A percentile compares a stretch with the other conserved stretches of the same genome.
These are phyloP conservation scores for Linyphia triangularis DNA, from an alignment of 2,888 invertebrate genomes.

Conservation along the genomic window DNA sequence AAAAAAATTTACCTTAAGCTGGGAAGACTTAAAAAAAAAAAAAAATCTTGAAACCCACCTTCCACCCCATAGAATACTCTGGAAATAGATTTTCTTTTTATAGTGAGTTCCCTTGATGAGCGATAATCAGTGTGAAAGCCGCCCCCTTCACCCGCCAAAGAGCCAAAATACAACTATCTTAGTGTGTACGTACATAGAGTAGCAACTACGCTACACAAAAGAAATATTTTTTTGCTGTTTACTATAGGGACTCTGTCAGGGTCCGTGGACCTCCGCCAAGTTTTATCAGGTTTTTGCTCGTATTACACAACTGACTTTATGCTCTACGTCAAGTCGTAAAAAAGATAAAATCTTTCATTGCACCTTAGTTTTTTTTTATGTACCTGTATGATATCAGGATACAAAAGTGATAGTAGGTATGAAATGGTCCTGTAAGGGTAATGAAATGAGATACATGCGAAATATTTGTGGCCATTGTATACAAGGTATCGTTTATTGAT, in stretches of 20 bases:
- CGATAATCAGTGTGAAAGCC: conserved; percentile 25
- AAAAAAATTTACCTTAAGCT: neutral
- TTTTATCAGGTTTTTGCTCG: conserved; percentile 15
- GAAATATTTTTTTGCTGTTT: conserved; percentile 17
- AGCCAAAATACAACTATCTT: neutral
- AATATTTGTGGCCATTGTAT: too few species aligned
- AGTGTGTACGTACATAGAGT: neutral
- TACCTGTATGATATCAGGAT: neutral
- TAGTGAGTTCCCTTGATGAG: conserved; percentile 46
- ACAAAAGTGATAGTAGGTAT: neutral
- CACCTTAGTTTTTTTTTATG: neutral
- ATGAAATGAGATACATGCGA: too few species aligned
- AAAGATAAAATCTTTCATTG: neutral
- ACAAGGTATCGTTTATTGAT: too few species aligned
- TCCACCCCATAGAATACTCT: conserved; percentile 2
- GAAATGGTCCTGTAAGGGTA: too few species aligned
- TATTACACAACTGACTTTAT: conserved; percentile 10
- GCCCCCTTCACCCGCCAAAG: conserved; percentile 19
- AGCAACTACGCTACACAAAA: neutral
- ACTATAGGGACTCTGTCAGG: neutral
- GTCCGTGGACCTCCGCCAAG: conserved; percentile 19
- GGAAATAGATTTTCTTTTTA: conserved; percentile 55
- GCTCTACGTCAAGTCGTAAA: neutral
- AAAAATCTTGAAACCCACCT: neutral
- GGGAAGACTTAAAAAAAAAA: neutral